phyloP scores from a whole-genome alignment of 2,797 vertebrate genomes.

The Pseudochirops corinnae region DNA sequence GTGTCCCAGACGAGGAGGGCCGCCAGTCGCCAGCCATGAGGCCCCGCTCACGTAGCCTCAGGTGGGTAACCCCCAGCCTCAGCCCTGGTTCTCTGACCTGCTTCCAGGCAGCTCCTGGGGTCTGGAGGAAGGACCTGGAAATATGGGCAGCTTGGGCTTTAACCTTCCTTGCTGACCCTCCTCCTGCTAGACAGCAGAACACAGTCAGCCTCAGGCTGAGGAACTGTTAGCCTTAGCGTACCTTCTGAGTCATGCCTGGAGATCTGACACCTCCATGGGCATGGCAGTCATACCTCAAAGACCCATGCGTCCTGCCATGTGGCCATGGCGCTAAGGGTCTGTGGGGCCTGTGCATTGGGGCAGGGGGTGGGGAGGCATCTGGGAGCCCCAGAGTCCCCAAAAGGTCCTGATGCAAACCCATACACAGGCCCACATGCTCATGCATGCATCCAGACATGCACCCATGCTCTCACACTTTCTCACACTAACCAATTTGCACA shows the following conservation, averaged over 20 bases:
- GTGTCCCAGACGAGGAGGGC: slow-evolving; percentile 95
- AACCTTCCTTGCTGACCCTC: not conserved
- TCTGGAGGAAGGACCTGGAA: no score
- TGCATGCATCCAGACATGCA: no score
- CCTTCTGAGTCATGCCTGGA: not conserved
- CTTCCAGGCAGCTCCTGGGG: not conserved
- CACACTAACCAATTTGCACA: not conserved
- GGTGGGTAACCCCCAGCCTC: slow-evolving; percentile 77
- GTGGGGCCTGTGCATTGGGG: not conserved
- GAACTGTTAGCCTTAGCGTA: not conserved
- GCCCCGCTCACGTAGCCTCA: slow-evolving; percentile 97
- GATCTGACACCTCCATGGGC: not conserved
- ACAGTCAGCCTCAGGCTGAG: not conserved
- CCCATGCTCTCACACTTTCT: not conserved
- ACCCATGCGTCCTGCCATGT: not conserved
- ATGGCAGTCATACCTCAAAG: not conserved
- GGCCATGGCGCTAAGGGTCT: not conserved
- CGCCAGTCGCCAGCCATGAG: slow-evolving; percentile 94
- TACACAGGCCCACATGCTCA: not conserved
- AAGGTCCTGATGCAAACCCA: not conserved
- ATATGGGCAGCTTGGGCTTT: not conserved
- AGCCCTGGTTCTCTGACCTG: no score
- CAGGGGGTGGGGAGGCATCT: no score
- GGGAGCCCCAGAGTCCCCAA: not conserved
- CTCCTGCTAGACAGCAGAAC: no score